phyloP scores from a whole-genome alignment of 2,113 vertebrate species.

The Lepus americanus region DNA sequence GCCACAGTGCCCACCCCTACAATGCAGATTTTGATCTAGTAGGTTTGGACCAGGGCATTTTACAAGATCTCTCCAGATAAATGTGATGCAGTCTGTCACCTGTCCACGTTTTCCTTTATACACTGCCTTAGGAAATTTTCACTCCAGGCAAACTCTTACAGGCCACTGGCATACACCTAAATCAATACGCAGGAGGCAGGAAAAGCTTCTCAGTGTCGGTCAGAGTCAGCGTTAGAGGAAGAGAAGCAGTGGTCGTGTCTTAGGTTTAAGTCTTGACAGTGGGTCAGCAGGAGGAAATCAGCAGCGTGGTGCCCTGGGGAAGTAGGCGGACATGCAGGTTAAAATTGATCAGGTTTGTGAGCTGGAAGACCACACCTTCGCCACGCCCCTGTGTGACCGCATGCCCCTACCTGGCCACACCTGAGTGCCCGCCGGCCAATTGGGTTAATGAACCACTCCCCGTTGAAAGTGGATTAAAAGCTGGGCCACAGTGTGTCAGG shows the following conservation, averaged over 20 bases:
- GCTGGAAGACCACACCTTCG: no score
- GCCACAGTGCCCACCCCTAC: no score
- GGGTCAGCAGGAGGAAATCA: not conserved
- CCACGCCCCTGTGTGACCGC: no score
- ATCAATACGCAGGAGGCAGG: not conserved
- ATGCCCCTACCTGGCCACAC: no score
- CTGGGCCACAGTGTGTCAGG: no score
- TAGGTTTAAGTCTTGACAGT: not conserved
- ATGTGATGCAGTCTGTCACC: not conserved
- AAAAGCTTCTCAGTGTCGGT: not conserved
- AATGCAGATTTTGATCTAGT: not conserved
- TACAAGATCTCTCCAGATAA: conserved; percentile 18
- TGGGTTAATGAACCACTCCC: no score
- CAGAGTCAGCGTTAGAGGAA: not conserved
- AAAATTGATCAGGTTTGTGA: no score
- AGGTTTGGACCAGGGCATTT: not conserved
- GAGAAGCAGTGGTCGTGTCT: not conserved
- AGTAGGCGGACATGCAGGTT: no score
- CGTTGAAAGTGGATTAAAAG: no score
- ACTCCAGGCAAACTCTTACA: not conserved
- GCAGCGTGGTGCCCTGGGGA: not conserved
- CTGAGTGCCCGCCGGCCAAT: no score
- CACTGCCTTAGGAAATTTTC: not conserved
- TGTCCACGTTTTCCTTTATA: not conserved
- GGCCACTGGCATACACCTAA: not conserved